Percentiles rank a stretch among this genome's conserved stretches.
phyloP scores from a whole-genome alignment of 2,888 invertebrate species.

The Latrodectus hesperus region DNA sequence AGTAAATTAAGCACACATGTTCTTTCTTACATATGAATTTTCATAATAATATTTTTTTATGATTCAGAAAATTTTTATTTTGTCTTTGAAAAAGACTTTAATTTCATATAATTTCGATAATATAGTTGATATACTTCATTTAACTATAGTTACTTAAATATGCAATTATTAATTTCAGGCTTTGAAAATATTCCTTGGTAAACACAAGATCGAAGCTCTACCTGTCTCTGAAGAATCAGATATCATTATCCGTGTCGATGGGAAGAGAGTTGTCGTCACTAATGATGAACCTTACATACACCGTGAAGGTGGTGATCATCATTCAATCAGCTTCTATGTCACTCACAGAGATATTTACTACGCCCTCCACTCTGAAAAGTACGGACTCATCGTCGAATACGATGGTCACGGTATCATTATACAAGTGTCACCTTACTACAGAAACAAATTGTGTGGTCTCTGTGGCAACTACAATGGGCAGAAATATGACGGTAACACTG shows the following conservation, averaged over 20 bases:
- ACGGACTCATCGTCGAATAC: constrained; percentile 63
- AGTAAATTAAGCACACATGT: too few species aligned
- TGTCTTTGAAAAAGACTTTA: too few species aligned
- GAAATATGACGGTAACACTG: constrained; percentile 70
- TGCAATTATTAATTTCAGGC: constrained; percentile 44
- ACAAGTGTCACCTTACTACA: constrained; percentile 70
- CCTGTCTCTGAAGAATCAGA: constrained; percentile 66
- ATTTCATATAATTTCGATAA: too few species aligned
- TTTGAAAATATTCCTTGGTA: constrained; percentile 70
- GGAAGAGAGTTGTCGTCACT: constrained; percentile 46
- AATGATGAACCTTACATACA: constrained; percentile 58
- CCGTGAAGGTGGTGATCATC: constrained; percentile 1
- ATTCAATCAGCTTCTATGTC: constrained; percentile 49
- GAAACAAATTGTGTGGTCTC: constrained; percentile 71
- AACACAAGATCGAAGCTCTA: constrained; percentile 71
- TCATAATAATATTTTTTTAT: too few species aligned
- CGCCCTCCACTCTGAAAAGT: constrained; percentile 60
- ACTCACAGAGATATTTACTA: constrained; percentile 60
- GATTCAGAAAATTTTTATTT: too few species aligned
- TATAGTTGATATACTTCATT: too few species aligned
- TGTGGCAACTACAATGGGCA: constrained; percentile 72
- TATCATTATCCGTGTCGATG: constrained; percentile 62
- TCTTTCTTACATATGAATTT: too few species aligned
- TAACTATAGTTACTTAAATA: too few species aligned
- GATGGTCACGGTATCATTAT: constrained; percentile 61